Conservation (phyloP, 92 coral and sea anemone genomes). For the Heteractis magnifica region DNA sequence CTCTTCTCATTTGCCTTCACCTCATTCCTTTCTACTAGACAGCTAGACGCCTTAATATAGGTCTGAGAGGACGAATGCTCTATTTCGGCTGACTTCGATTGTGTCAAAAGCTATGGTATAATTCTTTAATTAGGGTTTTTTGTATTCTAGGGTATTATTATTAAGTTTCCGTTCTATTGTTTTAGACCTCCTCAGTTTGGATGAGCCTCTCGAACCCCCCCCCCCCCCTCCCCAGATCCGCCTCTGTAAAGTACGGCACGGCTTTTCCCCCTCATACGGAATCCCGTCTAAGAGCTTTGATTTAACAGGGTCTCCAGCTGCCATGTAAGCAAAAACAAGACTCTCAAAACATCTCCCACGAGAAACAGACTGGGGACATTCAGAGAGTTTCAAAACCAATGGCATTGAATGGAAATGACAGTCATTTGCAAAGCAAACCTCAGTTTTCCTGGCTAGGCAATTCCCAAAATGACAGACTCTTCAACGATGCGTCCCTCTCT, state of each 20-base stretch:
- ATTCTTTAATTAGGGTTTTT: too few species aligned
- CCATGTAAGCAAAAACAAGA: neutral
- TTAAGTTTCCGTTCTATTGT: too few species aligned
- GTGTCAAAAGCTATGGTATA: too few species aligned
- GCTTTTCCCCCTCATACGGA: neutral
- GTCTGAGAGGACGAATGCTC: neutral
- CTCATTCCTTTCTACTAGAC: too few species aligned
- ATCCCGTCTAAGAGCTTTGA: neutral
- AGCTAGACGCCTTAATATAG: too few species aligned
- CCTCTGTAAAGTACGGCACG: neutral
- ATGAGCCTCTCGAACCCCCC: too few species aligned
- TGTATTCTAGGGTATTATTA: too few species aligned
- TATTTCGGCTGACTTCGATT: neutral
- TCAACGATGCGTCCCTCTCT: neutral
- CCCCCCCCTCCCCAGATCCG: too few species aligned
- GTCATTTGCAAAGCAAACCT: neutral
- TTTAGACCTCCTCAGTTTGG: too few species aligned
- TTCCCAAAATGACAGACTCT: neutral
- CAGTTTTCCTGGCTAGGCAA: constrained; percentile 10
- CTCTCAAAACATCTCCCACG: neutral
- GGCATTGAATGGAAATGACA: neutral
- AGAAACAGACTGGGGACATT: neutral
- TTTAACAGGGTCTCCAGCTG: neutral
- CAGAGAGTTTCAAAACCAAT: neutral
- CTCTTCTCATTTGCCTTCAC: neutral